phyloP scores from a whole-genome alignment of 1,140 invertebrate genomes.

The Drosophila pseudoananassae region DNA sequence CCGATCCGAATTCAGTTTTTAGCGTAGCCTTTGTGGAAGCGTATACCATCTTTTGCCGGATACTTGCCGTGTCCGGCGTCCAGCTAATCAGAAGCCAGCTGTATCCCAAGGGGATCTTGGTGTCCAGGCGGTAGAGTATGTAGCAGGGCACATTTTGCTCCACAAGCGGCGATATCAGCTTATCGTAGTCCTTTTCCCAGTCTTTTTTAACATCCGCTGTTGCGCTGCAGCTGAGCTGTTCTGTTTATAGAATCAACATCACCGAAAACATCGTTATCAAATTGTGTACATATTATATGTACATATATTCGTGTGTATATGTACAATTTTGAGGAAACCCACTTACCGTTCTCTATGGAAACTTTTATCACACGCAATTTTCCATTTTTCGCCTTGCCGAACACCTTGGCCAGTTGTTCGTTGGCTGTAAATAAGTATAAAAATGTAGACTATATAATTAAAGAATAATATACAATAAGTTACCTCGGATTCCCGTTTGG shows the following conservation, averaged over 20 bases:
- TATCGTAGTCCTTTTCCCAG: slow-evolving; percentile 96
- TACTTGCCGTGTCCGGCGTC: slow-evolving; percentile 95
- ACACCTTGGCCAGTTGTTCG: slow-evolving; percentile 91
- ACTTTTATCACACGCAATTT: slow-evolving; percentile 92
- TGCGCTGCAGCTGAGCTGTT: slow-evolving; percentile 90
- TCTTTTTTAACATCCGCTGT: slow-evolving; percentile 88
- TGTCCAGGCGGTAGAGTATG: slow-evolving; percentile 95
- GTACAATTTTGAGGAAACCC: slow-evolving; percentile 9
- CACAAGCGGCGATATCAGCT: slow-evolving; percentile 90
- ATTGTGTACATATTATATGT: slow-evolving; percentile 19
- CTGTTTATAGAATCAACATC: slow-evolving; percentile 84
- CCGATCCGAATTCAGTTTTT: slow-evolving; percentile 95
- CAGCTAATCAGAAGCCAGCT: slow-evolving; percentile 98
- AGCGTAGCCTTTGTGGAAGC: slow-evolving; percentile 99
- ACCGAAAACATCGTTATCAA: slow-evolving; percentile 43
- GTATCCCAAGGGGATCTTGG: slow-evolving; percentile 91
- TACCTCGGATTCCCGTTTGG: slow-evolving; percentile 90
- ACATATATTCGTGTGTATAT: slow-evolving; percentile 23
- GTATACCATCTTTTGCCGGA: slow-evolving; percentile 99
- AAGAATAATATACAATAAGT: not conserved
- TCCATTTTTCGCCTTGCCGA: slow-evolving; percentile 92
- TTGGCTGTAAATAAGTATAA: slow-evolving; percentile 86
- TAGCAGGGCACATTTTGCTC: slow-evolving; percentile 96
- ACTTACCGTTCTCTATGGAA: slow-evolving; percentile 93
- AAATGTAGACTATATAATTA: not conserved